phyloP scores from a whole-genome alignment of 2,888 invertebrate species.

The Dryococelus australis region DNA sequence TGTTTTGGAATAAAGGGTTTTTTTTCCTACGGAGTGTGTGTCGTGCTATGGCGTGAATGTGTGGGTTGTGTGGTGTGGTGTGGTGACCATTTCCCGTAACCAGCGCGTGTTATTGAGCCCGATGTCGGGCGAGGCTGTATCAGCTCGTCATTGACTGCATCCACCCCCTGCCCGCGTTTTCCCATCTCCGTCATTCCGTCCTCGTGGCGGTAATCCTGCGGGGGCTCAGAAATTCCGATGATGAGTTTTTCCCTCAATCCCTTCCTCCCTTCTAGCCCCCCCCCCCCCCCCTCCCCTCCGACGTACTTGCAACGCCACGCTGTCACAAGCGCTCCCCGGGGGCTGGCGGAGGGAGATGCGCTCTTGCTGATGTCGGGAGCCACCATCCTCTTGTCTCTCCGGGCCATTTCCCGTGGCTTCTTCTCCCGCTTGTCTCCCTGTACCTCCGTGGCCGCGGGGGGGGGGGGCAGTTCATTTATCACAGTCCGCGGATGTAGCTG shows the following conservation, averaged over 20 bases:
- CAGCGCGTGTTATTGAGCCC: too few relatives aligned
- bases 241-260: conserved; percentile 16
- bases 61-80: too few relatives aligned
- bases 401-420: too few relatives aligned
- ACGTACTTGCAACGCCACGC: not conserved
- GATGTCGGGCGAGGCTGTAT: too few relatives aligned
- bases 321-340: conserved; percentile 2
- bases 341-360: not conserved
- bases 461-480: conserved; percentile 8
- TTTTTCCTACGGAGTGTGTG: too few relatives aligned
- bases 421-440: too few relatives aligned
- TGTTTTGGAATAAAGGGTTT: too few relatives aligned
- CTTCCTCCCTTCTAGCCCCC: not conserved
- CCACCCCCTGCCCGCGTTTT: not conserved
- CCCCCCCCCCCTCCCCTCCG: not conserved
- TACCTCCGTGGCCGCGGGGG: too few relatives aligned
- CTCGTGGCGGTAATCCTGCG: conserved; percentile 2
- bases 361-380: not conserved
- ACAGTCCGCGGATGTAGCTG: not conserved
- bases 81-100: too few relatives aligned
- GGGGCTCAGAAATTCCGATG: not conserved
- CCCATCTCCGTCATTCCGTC: not conserved
- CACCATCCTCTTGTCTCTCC: not conserved
- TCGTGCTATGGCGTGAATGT: too few relatives aligned
- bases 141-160: not conserved